Base-by-base conservation (phyloP, 2,888 invertebrate species). In the Drosophila recens region DNA sequence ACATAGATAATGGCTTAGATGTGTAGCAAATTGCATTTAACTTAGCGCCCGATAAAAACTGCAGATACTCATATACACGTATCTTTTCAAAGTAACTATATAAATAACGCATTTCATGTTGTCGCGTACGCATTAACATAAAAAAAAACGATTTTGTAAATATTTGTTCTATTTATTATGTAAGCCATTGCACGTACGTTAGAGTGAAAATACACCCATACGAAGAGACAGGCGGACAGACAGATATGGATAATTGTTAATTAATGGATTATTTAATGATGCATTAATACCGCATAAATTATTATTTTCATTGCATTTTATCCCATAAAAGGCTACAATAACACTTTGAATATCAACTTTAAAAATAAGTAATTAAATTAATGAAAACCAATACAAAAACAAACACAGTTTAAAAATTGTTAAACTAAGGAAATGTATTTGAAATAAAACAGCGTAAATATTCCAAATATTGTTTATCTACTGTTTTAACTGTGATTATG, bases 261-360 rank as follows among this genome's bases (percentile, higher is more conserved):
- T 75, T 78, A 85, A 87, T 89, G 83, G 77, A 80, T 87, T 89
- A 82, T 78, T 82, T 75, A 85, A 82, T 85, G 80, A 88, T 74
- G 80, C 85, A 75, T 79, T 82, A 81, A 79, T 77, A 81, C 73
- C 76, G 79, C 71, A 87, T 83, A 81, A 82, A 72, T 75, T 72
- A 82, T 85, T 69, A 56, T 78, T 85, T 82, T 71, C 71, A 72
- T 74, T 80, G 72, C 80, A 84, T 71, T 84, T 77, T 56, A 69
- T 56, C 62, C 46, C 54, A 78, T 63, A 59, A 69, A 58, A 30
- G 48, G 61, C 52, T 53, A 36, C 75, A 70, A 79, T 51, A 71
- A 66, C 49, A 61, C 49, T 59, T 61, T 71, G 46, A 71, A 86
- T 87, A 83, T 83, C 82, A 83, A 84, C 67, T 67, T 79, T 75